Evolutionary conservation across 2,888 invertebrate genomes (phyloP), one percentile per base, ranked within the genome.

Genomic region (Congeria kusceri): DNA sequence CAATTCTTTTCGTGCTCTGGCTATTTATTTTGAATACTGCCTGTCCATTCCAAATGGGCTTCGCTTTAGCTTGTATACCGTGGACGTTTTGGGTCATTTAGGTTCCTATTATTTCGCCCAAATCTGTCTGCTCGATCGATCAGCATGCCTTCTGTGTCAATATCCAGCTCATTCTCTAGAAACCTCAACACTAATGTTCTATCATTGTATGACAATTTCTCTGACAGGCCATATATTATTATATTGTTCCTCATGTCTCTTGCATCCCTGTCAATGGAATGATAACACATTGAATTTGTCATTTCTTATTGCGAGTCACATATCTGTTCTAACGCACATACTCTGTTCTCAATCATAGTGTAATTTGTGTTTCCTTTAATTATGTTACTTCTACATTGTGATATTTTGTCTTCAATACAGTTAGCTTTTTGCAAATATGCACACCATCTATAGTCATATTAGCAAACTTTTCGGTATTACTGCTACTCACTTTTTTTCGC

Each of bases 261-360:
- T 23, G 56, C n/a, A 23, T 56, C 56, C 13, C 23, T 25, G n/a
- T 56, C 56, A 56, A 56, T 56, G 27, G 56, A 56, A 23, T 56
- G 23, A n/a, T 56, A 9, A 56, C 23, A 56, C 5, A 56, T 23
- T 56, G 27, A 23, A 13, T 1, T 56, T 7, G 56, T 56, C 27
- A 56, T 25, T 56, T 56, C 27, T 46, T 15, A 15, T 15, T 46
- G 46, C 13, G 11, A 15, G 13, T 15, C 15, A 15, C 46, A 46
- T 46, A 46, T 15, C 15, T 46, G 13, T 15, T 15, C 46, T 15
- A 46, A 15, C 46, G 13, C 15, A 46, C 46, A 46, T 15, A 46
- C 15, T 46, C 46, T 11, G 13, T 46, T 15, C 46, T 46, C 46
- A 15, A 46, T 15, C 46, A 15, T 15, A 11, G 13, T 46, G 15